These are phyloP conservation scores for Nerophis ophidion DNA, from an alignment of 2,113 vertebrate species.

Conservation along the genomic window DNA sequence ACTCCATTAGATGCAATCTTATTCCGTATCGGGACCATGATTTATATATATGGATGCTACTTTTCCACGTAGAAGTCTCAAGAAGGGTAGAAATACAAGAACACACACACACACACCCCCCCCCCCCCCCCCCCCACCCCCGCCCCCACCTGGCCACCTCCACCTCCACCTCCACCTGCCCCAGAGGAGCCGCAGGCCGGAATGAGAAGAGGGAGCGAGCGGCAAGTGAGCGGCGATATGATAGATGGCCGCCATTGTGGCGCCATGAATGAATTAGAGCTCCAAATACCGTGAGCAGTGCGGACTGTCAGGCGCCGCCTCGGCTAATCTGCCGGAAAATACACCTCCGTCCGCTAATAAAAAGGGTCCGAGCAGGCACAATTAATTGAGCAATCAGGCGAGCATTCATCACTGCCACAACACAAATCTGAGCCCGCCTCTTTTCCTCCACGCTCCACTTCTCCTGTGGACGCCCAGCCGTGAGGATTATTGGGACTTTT, in stretches of 20 bases:
- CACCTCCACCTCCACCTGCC: constrained; percentile 17
- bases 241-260: constrained; percentile 85
- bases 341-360: constrained; percentile 80
- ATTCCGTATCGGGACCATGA: too few relatives aligned
- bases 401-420: constrained; percentile 77
- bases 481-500: constrained; percentile 68
- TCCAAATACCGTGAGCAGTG: constrained; percentile 89
- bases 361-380: constrained; percentile 68
- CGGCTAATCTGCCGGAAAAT: constrained; percentile 89
- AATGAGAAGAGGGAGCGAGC: constrained; percentile 67
- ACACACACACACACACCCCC: neutral
- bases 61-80: too few relatives aligned
- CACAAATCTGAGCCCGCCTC: constrained; percentile 13
- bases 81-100: too few relatives aligned
- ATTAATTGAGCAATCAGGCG: constrained; percentile 88
- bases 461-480: constrained; percentile 53
- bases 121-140: too few relatives aligned
- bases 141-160: constrained; percentile 26
- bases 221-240: constrained; percentile 68
- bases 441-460: neutral
- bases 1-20: too few relatives aligned
- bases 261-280: constrained; percentile 95
- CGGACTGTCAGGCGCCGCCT: constrained; percentile 84
- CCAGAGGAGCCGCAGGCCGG: constrained; percentile 66
- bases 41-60: too few relatives aligned